Base-by-base conservation (phyloP, 2,113 vertebrate genomes). In the Ceuthmochares aereus region DNA sequence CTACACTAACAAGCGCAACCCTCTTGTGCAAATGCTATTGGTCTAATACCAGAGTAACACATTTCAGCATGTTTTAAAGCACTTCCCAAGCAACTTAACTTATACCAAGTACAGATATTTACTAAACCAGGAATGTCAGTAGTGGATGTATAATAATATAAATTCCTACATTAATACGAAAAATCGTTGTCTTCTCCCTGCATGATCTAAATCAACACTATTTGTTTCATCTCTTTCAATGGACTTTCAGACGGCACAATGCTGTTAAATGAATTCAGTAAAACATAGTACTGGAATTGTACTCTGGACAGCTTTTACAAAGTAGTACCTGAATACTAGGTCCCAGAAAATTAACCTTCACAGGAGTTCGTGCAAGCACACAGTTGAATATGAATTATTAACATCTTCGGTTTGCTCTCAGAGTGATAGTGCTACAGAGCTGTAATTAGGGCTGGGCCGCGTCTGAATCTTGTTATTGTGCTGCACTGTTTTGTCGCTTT, bases 341-440 rank as follows among this genome's bases (percentile, higher is more conserved):
- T 67, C 37, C 32, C 1, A 0, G 45, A 82, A 81, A 70, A 86
- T 47, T 80, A 86, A 43, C 81, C 14, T 75, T 83, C n/a, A 11
- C 12, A 76, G 36, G 32, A 83, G 68, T 88, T 86, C 2, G 4
- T 93, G 73, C 64, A 84, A 90, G 37, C 26, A 36, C 13, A 47
- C n/a, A 49, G 67, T 15, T 85, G 51, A 89, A 83, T 91, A 93
- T 87, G n/a, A 86, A 75, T 94, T 90, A 80, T 87, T 76, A 89
- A 84, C 19, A 22, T 64, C 30, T 59, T 75, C 70, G n/a, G 8
- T 84, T 86, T 94, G 62, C 81, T 82, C 68, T 90, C 3, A 4
- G 43, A 81, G 68, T n/a, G 55, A 26, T 47, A 63, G 52, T 86
- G 36, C 80, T 92, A 77, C 67, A 66, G 67, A 88, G 29, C 45